These are phyloP conservation scores for Phataginus tetradactyla DNA, from an alignment of 2,797 vertebrate species.

Conservation along the genomic window DNA sequence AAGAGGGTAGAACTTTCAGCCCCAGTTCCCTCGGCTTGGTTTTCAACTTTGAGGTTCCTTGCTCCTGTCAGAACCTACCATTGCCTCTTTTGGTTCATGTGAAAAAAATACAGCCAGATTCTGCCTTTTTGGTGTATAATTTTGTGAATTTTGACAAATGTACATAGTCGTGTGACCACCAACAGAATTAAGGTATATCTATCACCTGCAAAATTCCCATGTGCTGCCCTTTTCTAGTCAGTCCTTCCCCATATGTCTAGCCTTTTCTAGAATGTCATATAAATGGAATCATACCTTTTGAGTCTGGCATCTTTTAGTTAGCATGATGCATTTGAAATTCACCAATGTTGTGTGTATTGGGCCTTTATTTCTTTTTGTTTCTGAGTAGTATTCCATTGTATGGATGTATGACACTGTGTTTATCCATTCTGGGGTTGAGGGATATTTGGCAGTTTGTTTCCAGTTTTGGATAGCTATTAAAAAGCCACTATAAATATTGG, in stretches of 20 bases:
- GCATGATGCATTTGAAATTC: background rate
- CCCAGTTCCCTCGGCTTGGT: background rate
- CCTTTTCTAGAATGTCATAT: background rate
- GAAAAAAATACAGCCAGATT: background rate
- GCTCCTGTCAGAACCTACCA: constrained; percentile 16
- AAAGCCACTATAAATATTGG: constrained; percentile 18
- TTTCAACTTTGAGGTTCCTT: constrained; percentile 58
- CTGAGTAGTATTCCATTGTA: background rate
- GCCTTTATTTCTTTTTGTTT: background rate
- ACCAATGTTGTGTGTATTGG: background rate
- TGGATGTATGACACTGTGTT: background rate
- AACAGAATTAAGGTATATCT: background rate
- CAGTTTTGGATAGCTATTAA: constrained; percentile 17
- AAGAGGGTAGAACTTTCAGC: constrained; percentile 37
- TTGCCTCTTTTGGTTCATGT: background rate
- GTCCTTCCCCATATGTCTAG: background rate
- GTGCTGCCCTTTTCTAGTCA: background rate
- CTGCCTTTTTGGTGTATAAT: background rate
- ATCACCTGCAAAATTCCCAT: background rate
- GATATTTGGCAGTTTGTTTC: background rate
- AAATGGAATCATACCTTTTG: constrained; percentile 2
- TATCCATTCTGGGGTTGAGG: background rate
- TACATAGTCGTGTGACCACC: background rate
- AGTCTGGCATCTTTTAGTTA: constrained; percentile 15
- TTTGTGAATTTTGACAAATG: background rate